phyloP scores from a whole-genome alignment of 2,888 invertebrate species.

The Drosophila mettleri region DNA sequence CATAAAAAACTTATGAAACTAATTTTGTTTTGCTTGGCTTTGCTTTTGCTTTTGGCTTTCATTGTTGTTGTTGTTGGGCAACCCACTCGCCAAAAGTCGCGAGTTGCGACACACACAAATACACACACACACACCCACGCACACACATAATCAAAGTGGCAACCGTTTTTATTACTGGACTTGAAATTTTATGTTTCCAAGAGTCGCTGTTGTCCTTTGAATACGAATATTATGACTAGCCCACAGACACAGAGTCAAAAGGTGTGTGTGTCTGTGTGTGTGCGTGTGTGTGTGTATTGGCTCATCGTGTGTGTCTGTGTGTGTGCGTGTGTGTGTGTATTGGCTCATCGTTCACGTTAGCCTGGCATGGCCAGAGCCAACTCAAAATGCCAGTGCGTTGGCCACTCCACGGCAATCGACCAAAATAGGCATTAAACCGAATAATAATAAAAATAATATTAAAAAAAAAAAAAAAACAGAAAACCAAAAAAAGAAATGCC shows the following conservation, averaged over 20 bases:
- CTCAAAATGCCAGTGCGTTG: slow-evolving; percentile 28
- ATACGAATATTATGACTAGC: slow-evolving; percentile 56
- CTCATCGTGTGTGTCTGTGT: slow-evolving; percentile 48
- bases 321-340: neutral
- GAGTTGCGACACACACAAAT: too few relatives aligned
- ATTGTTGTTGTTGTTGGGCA: slow-evolving; percentile 38
- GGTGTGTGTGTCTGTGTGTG: slow-evolving; percentile 16
- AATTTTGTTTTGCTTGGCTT: slow-evolving; percentile 79
- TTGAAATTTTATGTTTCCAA: slow-evolving; percentile 60
- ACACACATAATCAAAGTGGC: slow-evolving; percentile 29
- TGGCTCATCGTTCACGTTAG: slow-evolving; percentile 60
- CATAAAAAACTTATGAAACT: slow-evolving; percentile 81
- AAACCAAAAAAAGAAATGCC: slow-evolving; percentile 10
- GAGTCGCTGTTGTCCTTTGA: slow-evolving; percentile 68
- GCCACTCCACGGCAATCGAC: slow-evolving; percentile 50
- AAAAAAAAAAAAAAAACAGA: slow-evolving; percentile 18
- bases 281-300: slow-evolving; percentile 21
- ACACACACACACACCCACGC: slow-evolving; percentile 27
- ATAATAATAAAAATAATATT: slow-evolving; percentile 58
- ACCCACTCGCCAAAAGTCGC: slow-evolving; percentile 61
- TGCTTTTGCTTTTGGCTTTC: slow-evolving; percentile 63
- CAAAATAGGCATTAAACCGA: slow-evolving; percentile 62
- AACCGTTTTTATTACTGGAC: slow-evolving; percentile 55
- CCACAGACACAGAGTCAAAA: slow-evolving; percentile 37
- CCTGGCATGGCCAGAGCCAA: slow-evolving; percentile 46